phyloP scores from a whole-genome alignment of 1,140 invertebrate genomes.

The Lordiphosa collinella region DNA sequence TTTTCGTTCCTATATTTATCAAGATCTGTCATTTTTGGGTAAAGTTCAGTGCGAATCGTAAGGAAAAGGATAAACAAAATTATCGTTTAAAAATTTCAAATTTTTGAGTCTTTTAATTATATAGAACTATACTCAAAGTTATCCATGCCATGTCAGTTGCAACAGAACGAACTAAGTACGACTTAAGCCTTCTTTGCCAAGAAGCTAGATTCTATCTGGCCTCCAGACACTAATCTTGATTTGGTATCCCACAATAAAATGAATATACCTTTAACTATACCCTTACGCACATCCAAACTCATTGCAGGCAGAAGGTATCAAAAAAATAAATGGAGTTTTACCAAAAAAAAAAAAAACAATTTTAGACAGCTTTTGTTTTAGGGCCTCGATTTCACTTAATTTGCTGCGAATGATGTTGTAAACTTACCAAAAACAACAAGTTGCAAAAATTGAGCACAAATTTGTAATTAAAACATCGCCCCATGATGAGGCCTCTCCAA shows the following conservation, averaged over 20 bases:
- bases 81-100: too few species aligned
- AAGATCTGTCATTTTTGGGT: too few species aligned
- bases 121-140: too few species aligned
- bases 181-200: too few species aligned
- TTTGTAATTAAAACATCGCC: slow-evolving; percentile 62
- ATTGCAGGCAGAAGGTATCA: slow-evolving; percentile 4
- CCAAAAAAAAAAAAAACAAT: slow-evolving; percentile 6
- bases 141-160: too few species aligned
- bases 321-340: slow-evolving; percentile 30
- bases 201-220: too few species aligned
- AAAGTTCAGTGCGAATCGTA: too few species aligned
- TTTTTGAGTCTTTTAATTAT: too few species aligned
- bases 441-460: slow-evolving; percentile 73
- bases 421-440: slow-evolving; percentile 71
- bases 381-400: slow-evolving; percentile 42
- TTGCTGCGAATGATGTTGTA: slow-evolving; percentile 6
- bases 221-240: too few species aligned
- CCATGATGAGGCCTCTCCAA: slow-evolving; percentile 32
- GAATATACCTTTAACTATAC: background rate
- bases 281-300: slow-evolving; percentile 8
- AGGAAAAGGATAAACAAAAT: too few species aligned
- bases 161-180: too few species aligned
- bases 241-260: background rate
- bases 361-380: slow-evolving; percentile 28
- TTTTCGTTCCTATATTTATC: too few species aligned